phyloP scores from a whole-genome alignment of 2,797 vertebrate species.

The Lateolabrax maculatus region DNA sequence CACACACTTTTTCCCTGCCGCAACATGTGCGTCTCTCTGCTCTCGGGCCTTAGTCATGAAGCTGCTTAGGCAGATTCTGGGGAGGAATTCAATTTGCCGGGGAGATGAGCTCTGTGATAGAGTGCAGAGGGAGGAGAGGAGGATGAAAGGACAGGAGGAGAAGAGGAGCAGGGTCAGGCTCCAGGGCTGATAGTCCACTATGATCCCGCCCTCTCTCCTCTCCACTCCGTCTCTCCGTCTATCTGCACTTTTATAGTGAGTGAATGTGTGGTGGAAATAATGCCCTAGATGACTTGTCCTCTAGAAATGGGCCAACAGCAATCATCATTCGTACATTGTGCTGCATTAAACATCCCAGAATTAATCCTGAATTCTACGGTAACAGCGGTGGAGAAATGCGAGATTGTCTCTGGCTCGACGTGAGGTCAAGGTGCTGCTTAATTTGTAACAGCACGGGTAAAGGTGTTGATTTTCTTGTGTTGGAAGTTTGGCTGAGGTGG shows the following conservation, averaged over 20 bases:
- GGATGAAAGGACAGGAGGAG: slow-evolving; percentile 62
- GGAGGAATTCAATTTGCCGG: slow-evolving; percentile 77
- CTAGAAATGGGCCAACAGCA: slow-evolving; percentile 54
- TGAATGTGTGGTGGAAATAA: slow-evolving; percentile 44
- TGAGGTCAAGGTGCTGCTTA: slow-evolving; percentile 21
- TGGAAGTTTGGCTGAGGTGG: background rate
- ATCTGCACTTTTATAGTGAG: slow-evolving; percentile 25
- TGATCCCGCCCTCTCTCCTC: slow-evolving; percentile 33
- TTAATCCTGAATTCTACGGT: slow-evolving; percentile 39
- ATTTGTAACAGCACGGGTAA: background rate
- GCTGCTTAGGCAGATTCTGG: slow-evolving; percentile 72
- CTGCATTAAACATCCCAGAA: slow-evolving; percentile 57
- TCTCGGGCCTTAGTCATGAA: slow-evolving; percentile 26
- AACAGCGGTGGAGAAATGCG: slow-evolving; percentile 38
- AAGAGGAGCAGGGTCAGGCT: slow-evolving; percentile 56
- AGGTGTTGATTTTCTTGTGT: background rate
- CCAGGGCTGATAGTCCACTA: slow-evolving; percentile 46
- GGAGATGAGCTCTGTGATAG: slow-evolving; percentile 68
- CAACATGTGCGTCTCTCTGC: background rate
- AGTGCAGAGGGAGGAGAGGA: slow-evolving; percentile 46
- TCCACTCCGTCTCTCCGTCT: slow-evolving; percentile 20
- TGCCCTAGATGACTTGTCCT: slow-evolving; percentile 52
- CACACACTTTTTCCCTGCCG: slow-evolving; percentile 14
- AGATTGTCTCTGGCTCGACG: slow-evolving; percentile 33
- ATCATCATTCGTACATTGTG: slow-evolving; percentile 51